phyloP scores from a whole-genome alignment of 1,140 invertebrate genomes.

The Cydia amplana region DNA sequence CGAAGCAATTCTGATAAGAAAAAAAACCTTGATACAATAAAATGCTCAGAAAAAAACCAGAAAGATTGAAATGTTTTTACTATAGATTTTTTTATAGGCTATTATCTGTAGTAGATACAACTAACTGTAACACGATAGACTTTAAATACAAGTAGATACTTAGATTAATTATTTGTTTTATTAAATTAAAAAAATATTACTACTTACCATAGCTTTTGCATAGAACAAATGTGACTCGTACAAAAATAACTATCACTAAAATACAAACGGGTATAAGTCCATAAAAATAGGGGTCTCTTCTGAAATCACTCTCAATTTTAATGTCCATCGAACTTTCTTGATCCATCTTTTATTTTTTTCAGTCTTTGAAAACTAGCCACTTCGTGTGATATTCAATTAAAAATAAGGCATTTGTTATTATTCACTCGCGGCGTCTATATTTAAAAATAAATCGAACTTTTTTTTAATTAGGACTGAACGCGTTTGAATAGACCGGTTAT shows the following conservation, averaged over 20 bases:
- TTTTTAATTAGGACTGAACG: background rate
- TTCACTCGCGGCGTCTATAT: background rate
- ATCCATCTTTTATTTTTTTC: constrained; percentile 9
- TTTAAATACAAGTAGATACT: too few species aligned
- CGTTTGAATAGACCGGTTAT: constrained; percentile 1
- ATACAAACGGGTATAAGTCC: constrained; percentile 23
- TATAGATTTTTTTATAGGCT: too few species aligned
- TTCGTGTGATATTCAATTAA: constrained; percentile 13
- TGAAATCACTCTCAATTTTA: constrained; percentile 19
- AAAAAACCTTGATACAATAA: too few species aligned
- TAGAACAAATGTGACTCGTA: constrained; percentile 20
- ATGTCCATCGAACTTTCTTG: constrained; percentile 10
- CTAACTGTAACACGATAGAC: too few species aligned
- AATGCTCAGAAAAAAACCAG: too few species aligned
- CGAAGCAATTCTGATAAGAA: too few species aligned
- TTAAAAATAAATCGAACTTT: background rate
- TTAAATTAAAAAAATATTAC: too few species aligned
- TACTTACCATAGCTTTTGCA: constrained; percentile 28
- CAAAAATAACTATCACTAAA: constrained; percentile 10
- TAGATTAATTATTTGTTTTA: too few species aligned
- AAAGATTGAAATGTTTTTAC: too few species aligned
- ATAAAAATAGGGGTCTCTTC: background rate
- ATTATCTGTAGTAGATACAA: too few species aligned
- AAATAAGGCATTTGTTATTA: background rate
- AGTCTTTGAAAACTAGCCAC: background rate